Evolutionary conservation across 2,113 vertebrate genomes (phyloP), one percentile per base, ranked within the genome.

Genomic region (Calonectris borealis): DNA sequence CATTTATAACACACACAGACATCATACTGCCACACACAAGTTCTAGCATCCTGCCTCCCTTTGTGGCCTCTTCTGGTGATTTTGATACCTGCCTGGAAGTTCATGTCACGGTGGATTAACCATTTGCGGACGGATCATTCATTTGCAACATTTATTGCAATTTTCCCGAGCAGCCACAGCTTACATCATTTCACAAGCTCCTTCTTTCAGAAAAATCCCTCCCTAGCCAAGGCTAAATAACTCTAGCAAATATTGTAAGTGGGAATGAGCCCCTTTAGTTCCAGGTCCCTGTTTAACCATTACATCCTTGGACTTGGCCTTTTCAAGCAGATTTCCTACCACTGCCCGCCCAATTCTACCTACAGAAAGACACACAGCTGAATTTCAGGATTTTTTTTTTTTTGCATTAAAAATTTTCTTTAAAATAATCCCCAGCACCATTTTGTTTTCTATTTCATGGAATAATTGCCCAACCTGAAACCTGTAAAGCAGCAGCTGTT

Each of bases 61-160:
- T 42, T 13, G 31, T 40, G 19, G 8, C 16, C 9, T 61, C 62
- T 75, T 49, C 66, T 0, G 1, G 52, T 0, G 1, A 34, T 66
- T 64, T 55, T 44, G n/a, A 26, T 36, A 36, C 14, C 34, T 49
- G 13, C 7, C 52, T 79, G 60, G 76, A 60, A 25, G 24, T 21
- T 55, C 55, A 9, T 18, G 34, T 27, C 42, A 20, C 31, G 7
- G 22, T 3, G 21, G 2, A 16, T 83, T 86, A 96, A 69, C 29
- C 31, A 20, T 16, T 18, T 62, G 58, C 2, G 4, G 13, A 2
- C 0, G 0, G 31, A 36, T 44, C 11, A 2, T 14, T 48, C 11
- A 6, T 46, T 24, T 51, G 20, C 52, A 34, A 22, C 7, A n/a
- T 54, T 21, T 25, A 36, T 22, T 51, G 32, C 20, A 11, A 1